Evolutionary conservation across 2,888 invertebrate species (phyloP), one percentile per base, ranked within the genome.

Genomic region (Steinernema hermaphroditum): DNA sequence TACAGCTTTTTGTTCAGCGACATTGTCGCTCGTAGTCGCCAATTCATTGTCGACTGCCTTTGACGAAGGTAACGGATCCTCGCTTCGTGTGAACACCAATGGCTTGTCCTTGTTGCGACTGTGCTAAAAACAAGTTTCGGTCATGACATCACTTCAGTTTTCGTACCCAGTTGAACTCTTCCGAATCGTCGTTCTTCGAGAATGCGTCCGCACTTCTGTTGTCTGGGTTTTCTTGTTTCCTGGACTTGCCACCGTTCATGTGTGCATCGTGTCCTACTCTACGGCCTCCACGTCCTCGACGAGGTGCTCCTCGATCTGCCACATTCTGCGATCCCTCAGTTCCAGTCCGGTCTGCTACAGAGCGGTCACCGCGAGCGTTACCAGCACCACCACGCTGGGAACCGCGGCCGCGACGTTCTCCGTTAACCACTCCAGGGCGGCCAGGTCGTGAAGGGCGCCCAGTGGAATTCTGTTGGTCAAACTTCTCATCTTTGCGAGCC

Each of bases 401-500:
- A 24, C 54, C 54, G 6, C 54, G 54, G 2, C 54, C 54, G 12
- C 54, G 54, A 54, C 54, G 54, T 54, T 54, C 54, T 24, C 54
- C 54, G 27, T 54, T 27, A 14, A 22, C 27, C 16, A 6, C 37
- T 37, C 37, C 54, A 8, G 24, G 24, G 16, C 54, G 54, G 16
- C 46, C 46, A 27, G 24, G 8, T 9, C 54, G 22, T 22, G 12
- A 24, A 4, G n/a, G n/a, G 4, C 54, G 54, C 27, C 22, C 54
- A 6, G 27, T 12, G 6, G 54, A 27, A 27, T 14, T 22, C n/a
- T 6, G n/a, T 6, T 46, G 46, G 14, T 54, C 27, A 27, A 54
- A 6, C 54, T 54, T 54, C 27, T 54, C 24, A 16, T 54, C 54
- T 24, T 54, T 54, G 22, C 54, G 24, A 12, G 54, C 16, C 27